Evolutionary conservation across 2,888 invertebrate genomes (phyloP).

Genomic region (Nebria salina): DNA sequence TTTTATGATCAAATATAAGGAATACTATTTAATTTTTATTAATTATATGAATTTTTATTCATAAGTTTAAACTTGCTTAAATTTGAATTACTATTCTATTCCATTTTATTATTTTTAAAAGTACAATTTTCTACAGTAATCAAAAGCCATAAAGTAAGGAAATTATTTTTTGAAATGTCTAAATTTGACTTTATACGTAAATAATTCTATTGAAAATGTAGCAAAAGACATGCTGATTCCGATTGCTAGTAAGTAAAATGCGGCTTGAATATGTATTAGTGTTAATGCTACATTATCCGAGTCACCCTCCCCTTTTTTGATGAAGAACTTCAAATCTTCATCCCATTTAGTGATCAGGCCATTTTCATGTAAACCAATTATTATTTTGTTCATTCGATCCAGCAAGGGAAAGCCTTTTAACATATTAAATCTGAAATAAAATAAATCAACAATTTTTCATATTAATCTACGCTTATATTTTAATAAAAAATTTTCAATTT

Average conservation of each 20-base stretch:
- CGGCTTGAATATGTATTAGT: constrained; percentile 3
- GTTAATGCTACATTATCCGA: not conserved
- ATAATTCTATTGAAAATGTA: constrained; percentile 13
- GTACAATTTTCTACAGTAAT: not conserved
- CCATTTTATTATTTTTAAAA: too few species aligned
- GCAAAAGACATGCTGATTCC: not conserved
- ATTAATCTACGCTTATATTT: not conserved
- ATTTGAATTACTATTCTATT: too few species aligned
- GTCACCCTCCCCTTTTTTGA: not conserved
- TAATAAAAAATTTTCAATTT: too few species aligned
- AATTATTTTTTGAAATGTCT: not conserved
- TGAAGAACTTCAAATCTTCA: not conserved
- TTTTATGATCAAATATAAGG: too few species aligned
- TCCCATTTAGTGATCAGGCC: constrained; percentile 18
- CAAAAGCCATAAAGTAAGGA: not conserved
- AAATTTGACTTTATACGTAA: constrained; percentile 4
- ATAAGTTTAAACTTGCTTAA: too few species aligned
- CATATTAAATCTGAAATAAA: constrained; percentile 13
- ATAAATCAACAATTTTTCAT: not conserved
- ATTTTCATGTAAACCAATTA: constrained; percentile 4
- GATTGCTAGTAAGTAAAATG: constrained; percentile 10
- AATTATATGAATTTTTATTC: too few species aligned
- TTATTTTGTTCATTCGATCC: constrained; percentile 23
- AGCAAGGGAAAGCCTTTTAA: constrained; percentile 12
- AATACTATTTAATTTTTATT: too few species aligned